Percentiles rank a stretch among this genome's conserved stretches.
phyloP scores from a whole-genome alignment of 2,888 invertebrate species.

The Ypsolopha scabrella region DNA sequence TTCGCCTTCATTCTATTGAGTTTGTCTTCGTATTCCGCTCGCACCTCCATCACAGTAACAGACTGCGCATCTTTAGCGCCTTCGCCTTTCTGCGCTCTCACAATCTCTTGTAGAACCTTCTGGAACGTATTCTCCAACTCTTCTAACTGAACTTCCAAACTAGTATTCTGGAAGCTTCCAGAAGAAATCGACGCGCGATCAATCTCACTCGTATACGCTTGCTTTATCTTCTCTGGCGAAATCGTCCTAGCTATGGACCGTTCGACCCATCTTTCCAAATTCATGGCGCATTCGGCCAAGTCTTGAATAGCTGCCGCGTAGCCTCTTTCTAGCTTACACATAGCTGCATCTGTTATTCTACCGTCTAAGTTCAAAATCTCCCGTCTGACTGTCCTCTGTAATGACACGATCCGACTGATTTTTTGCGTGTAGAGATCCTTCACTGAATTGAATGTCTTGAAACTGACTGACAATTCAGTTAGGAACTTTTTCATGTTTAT shows the following conservation, averaged over 20 bases:
- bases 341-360: conserved; percentile 27
- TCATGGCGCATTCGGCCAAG: conserved; percentile 44
- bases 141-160: conserved; percentile 47
- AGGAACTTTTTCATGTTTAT: conserved; percentile 51
- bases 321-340: conserved; percentile 46
- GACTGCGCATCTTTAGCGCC: conserved; percentile 33
- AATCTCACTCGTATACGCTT: conserved; percentile 39
- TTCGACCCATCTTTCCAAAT: conserved; percentile 53
- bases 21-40: conserved; percentile 79
- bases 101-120: conserved; percentile 43
- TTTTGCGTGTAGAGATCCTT: conserved; percentile 52
- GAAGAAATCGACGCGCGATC: conserved; percentile 31
- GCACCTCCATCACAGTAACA: conserved; percentile 62
- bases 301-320: conserved; percentile 56
- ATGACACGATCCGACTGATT: conserved; percentile 39
- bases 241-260: conserved; percentile 36
- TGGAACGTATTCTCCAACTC: conserved; percentile 53
- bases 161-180: conserved; percentile 39
- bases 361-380: conserved; percentile 48
- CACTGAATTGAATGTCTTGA: conserved; percentile 46
- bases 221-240: conserved; percentile 49
- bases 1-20: conserved; percentile 83
- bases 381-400: conserved; percentile 50
- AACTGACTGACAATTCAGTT: conserved; percentile 46
- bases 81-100: conserved; percentile 33